Conservation (phyloP, 2,888 invertebrate genomes). For the Cyrtodaria siliqua region DNA sequence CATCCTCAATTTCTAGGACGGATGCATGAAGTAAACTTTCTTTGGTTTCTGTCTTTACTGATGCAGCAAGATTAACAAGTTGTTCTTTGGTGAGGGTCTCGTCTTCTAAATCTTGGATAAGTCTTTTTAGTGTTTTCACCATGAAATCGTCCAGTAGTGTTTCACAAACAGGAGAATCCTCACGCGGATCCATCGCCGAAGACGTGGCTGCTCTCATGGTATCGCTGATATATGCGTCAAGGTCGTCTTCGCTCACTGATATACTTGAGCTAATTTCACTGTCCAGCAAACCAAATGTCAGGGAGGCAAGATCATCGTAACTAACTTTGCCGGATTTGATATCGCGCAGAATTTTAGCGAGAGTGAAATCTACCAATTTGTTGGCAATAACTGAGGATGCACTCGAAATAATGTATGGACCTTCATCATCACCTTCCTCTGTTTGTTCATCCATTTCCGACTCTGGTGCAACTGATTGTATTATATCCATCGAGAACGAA, state of each 20-base stretch:
- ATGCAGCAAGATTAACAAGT: conserved; percentile 54
- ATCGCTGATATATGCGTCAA: conserved; percentile 62
- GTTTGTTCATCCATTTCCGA: conserved; percentile 25
- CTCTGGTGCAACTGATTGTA: conserved; percentile 41
- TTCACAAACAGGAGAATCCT: conserved; percentile 65
- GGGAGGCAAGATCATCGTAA: conserved; percentile 63
- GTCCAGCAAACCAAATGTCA: conserved; percentile 65
- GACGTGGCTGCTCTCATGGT: conserved; percentile 54
- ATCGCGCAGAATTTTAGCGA: conserved; percentile 62
- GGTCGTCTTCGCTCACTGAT: conserved; percentile 40
- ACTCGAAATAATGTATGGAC: conserved; percentile 30
- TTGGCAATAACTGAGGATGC: conserved; percentile 63
- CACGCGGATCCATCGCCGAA: conserved; percentile 40
- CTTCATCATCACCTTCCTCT: conserved; percentile 27
- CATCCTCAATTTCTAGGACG: conserved; percentile 8
- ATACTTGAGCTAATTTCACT: conserved; percentile 17
- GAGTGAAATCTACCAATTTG: conserved; percentile 70
- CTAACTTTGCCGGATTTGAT: conserved; percentile 60
- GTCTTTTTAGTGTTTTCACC: conserved; percentile 56
- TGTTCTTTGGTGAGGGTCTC: conserved; percentile 60
- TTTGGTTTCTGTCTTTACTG: conserved; percentile 54
- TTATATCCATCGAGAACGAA: conserved; percentile 61
- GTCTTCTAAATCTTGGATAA: conserved; percentile 64
- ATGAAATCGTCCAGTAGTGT: conserved; percentile 69
- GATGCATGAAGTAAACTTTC: conserved; percentile 5